These are phyloP conservation scores for Chelon auratus DNA, from an alignment of 2,797 vertebrate species.

Conservation along the genomic window DNA sequence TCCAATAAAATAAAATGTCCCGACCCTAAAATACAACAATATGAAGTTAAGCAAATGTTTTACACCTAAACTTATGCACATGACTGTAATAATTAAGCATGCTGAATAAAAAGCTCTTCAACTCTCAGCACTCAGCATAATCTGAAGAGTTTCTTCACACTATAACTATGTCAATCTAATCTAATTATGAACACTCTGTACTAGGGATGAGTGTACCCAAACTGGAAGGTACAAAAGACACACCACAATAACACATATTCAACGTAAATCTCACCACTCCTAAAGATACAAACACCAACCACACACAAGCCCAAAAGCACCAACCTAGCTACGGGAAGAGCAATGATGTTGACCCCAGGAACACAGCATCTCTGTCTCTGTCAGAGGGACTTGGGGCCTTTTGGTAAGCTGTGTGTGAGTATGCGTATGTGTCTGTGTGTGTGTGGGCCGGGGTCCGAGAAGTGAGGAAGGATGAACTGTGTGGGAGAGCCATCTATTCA, in stretches of 20 bases:
- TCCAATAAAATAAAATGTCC: too few relatives aligned
- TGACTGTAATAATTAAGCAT: too few relatives aligned
- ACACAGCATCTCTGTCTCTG: conserved; percentile 88
- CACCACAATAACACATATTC: conserved; percentile 29
- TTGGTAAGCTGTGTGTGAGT: conserved; percentile 74
- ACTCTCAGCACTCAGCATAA: background rate
- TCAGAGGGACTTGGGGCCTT: conserved; percentile 84
- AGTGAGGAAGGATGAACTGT: conserved; percentile 89
- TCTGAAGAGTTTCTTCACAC: background rate
- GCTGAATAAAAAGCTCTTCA: too few relatives aligned
- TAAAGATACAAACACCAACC: conserved; percentile 34
- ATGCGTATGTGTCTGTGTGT: conserved; percentile 39
- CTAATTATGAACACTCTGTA: background rate
- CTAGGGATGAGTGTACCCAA: conserved; percentile 18
- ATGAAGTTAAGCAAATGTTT: too few relatives aligned
- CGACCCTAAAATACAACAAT: too few relatives aligned
- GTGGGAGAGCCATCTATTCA: conserved; percentile 89
- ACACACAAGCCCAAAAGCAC: conserved; percentile 68
- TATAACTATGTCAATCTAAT: background rate
- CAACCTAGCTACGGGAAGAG: conserved; percentile 85
- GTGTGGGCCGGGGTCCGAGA: conserved; percentile 84
- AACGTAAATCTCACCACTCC: conserved; percentile 38
- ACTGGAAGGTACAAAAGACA: conserved; percentile 44
- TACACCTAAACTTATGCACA: too few relatives aligned
- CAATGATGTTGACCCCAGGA: conserved; percentile 89